These are phyloP conservation scores for Felis chaus DNA, from an alignment of 2,113 vertebrate genomes.

Conservation along the genomic window DNA sequence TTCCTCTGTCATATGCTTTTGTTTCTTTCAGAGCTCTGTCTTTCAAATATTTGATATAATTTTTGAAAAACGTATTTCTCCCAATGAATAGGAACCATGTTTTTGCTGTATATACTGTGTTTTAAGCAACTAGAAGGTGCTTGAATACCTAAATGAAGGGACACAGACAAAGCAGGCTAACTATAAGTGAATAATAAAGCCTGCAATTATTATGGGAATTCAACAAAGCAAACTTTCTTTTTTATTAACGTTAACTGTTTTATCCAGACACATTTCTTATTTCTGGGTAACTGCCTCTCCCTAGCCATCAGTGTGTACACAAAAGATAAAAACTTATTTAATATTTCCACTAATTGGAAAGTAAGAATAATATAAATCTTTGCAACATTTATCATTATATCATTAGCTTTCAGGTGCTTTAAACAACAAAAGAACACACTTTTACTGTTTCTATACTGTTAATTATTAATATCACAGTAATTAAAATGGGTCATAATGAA, in stretches of 20 bases:
- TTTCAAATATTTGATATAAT: not conserved
- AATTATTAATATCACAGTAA: not conserved
- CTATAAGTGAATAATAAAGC: not conserved
- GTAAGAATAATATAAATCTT: not conserved
- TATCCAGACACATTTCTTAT: not conserved
- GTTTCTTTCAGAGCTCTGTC: not conserved
- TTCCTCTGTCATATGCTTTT: not conserved
- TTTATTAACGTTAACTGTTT: slow-evolving; percentile 27
- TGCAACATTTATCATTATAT: not conserved
- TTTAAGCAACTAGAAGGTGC: not conserved
- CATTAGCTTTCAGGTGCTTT: not conserved
- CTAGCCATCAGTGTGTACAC: not conserved
- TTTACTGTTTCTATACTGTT: not conserved
- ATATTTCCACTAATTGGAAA: not conserved
- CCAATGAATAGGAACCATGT: not conserved
- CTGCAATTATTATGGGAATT: not conserved
- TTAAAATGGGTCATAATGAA: not conserved
- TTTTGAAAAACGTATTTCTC: not conserved
- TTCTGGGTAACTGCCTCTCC: not conserved
- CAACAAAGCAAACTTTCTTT: slow-evolving; percentile 10
- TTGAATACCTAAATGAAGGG: not conserved
- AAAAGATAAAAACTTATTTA: not conserved
- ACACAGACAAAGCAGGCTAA: not conserved
- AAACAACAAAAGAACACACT: not conserved
- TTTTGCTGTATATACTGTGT: not conserved